A percentile compares a stretch with the other conserved stretches of the same genome.
These are phyloP conservation scores for Sebastes nivosus DNA, from an alignment of 2,797 vertebrate species.

Conservation along the genomic window DNA sequence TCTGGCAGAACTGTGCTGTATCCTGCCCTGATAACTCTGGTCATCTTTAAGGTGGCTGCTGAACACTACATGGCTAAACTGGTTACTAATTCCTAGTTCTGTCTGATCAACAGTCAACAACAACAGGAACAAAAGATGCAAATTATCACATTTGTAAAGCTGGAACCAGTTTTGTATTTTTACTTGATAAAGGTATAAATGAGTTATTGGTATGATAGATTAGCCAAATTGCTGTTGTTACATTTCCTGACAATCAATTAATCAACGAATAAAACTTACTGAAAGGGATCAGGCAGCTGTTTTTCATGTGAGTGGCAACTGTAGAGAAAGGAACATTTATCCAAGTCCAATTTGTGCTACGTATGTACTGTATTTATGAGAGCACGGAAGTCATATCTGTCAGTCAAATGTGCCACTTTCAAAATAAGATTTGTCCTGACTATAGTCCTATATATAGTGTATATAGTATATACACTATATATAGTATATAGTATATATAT, in stretches of 20 bases:
- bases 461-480: neutral
- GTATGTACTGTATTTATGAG: neutral
- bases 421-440: neutral
- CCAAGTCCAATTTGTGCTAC: neutral
- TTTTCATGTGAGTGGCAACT: neutral
- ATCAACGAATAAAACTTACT: neutral
- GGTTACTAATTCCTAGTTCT: neutral
- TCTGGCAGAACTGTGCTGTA: conserved; percentile 67
- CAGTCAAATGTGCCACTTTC: neutral
- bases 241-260: neutral
- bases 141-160: neutral
- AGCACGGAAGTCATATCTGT: neutral
- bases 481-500: neutral
- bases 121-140: neutral
- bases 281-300: neutral
- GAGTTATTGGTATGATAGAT: neutral
- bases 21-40: conserved; percentile 30
- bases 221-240: neutral
- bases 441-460: neutral
- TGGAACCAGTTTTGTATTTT: neutral
- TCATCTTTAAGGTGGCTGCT: conserved; percentile 34
- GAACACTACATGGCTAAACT: neutral
- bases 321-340: neutral
- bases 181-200: neutral
- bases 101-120: neutral